Evolutionary conservation across 2,888 invertebrate genomes (phyloP), one percentile per base, ranked within the genome.

Genomic region (Cryptosula pallasiana): DNA sequence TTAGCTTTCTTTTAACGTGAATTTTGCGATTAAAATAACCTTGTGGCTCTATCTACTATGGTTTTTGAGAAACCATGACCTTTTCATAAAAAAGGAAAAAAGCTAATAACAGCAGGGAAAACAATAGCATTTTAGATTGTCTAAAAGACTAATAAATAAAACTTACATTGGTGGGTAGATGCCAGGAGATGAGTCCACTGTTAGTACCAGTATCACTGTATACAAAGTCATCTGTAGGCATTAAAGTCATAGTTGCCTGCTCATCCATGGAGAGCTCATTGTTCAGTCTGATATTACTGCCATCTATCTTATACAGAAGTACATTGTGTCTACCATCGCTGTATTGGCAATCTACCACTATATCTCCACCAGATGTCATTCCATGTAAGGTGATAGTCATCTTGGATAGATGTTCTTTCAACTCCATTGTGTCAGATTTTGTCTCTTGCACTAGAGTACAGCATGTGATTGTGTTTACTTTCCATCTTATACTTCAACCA

Each of bases 141-240:
- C n/a, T n/a, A n/a, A n/a, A n/a, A n/a, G n/a, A n/a, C n/a, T n/a
- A n/a, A n/a, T n/a, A n/a, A n/a, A n/a, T n/a, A n/a, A n/a, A n/a
- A n/a, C 63, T 27, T 63, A 63, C 63, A n/a, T 63, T 32, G 16
- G 63, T 63, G 32, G 63, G 63, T 5, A 63, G 32, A 32, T 63
- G 20, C 63, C 63, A 63, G 63, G 63, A 63, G 27, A 32, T 63
- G 63, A 63, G 63, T 13, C 63, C 63, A 34, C 25, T 25, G 63
- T 63, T 27, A 16, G 63, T 2, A 5, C 63, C 63, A 29, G 63
- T 63, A 34, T 63, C 63, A 34, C 63, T 63, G 32, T 63, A 63
- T 2, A 63, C 63, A 34, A 63, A 63, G 63, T 63, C 63, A 63
- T 63, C 63, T 5, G 63, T 63, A 32, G 63, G 63, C 63, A 63